Conservation (phyloP, 1,140 invertebrate species). For the Drosophila takahashii region DNA sequence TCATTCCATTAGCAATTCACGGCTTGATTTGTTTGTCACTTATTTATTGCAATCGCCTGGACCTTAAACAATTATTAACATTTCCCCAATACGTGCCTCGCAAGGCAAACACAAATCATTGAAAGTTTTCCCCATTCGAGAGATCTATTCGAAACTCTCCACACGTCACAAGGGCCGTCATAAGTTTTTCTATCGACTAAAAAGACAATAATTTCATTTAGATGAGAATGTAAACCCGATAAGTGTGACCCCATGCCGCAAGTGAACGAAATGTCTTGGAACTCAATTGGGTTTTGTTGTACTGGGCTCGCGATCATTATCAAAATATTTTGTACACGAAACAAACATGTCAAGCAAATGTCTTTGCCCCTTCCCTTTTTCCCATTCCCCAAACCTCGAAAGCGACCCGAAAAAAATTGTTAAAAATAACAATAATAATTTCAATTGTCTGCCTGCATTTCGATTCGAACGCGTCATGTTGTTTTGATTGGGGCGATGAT, state of each 20-base stretch:
- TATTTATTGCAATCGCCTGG: constrained; percentile 56
- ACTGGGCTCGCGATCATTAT: constrained; percentile 59
- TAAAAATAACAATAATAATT: constrained; percentile 74
- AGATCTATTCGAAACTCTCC: constrained; percentile 32
- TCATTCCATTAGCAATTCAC: constrained; percentile 52
- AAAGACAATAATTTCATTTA: constrained; percentile 70
- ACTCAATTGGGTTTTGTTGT: constrained; percentile 75
- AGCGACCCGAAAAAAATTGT: constrained; percentile 60
- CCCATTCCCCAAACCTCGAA: background rate
- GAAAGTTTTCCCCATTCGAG: constrained; percentile 51
- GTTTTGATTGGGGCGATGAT: constrained; percentile 65
- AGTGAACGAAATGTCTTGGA: constrained; percentile 21
- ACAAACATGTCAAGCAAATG: constrained; percentile 80
- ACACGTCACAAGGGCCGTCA: constrained; percentile 41
- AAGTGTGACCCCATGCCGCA: constrained; percentile 50
- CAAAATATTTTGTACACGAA: constrained; percentile 80
- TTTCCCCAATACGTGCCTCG: constrained; percentile 64
- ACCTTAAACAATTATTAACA: constrained; percentile 65
- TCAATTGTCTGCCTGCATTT: constrained; percentile 72
- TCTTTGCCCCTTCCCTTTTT: constrained; percentile 7
- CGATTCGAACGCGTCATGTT: constrained; percentile 62
- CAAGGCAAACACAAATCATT: constrained; percentile 35
- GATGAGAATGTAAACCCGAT: constrained; percentile 63
- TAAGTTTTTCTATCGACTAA: constrained; percentile 29
- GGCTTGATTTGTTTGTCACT: constrained; percentile 54